Conservation (phyloP, 2,888 invertebrate genomes). For the Papilio protenor region DNA sequence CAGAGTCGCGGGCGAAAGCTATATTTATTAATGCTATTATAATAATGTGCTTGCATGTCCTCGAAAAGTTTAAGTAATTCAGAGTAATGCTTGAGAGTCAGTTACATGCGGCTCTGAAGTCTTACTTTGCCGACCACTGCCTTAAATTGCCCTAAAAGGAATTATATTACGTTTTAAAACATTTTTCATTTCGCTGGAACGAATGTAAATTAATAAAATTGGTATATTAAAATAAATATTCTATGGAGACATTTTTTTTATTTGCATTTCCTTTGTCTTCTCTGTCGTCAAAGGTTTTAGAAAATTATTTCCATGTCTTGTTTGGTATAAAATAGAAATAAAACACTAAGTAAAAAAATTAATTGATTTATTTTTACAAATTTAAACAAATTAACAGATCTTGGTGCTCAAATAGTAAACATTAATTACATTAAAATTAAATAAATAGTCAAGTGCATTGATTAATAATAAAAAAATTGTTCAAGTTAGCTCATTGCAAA, state of each 20-base stretch:
- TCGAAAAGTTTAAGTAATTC: too few species aligned
- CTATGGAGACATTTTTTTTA: neutral
- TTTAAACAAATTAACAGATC: constrained; percentile 83
- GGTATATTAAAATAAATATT: neutral
- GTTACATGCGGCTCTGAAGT: too few species aligned
- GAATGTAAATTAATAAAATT: neutral
- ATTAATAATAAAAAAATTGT: constrained; percentile 69
- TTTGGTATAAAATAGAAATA: neutral
- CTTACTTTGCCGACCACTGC: neutral
- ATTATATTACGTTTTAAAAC: neutral
- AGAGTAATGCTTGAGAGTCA: too few species aligned
- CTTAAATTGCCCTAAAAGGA: neutral
- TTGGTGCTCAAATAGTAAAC: constrained; percentile 78
- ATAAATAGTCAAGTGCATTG: constrained; percentile 81
- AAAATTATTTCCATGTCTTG: neutral
- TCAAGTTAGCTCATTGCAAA: constrained; percentile 73
- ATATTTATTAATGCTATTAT: too few species aligned
- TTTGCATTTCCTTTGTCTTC: neutral
- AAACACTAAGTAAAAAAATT: constrained; percentile 31
- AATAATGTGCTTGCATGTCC: too few species aligned
- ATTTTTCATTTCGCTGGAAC: neutral
- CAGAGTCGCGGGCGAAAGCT: too few species aligned
- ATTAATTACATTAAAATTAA: constrained; percentile 76
- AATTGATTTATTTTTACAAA: constrained; percentile 54
- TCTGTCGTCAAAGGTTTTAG: neutral